Evolutionary conservation across 2,113 vertebrate species (phyloP).

Genomic region (Isurus oxyrinchus): DNA sequence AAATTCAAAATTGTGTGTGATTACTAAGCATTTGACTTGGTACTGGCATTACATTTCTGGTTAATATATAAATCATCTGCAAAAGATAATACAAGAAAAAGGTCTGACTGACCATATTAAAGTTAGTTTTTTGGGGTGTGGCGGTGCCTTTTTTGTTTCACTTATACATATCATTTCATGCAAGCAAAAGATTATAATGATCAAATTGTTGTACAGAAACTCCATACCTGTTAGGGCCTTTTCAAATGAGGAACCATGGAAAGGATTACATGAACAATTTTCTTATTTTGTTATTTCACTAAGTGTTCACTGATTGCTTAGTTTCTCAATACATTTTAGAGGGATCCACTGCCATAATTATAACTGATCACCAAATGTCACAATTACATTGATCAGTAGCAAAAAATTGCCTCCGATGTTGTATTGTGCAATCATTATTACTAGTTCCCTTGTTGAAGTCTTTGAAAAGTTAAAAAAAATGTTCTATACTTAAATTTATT

Average conservation of each 20-base stretch:
- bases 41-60: constrained; percentile 12
- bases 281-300: neutral
- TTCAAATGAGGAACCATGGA: constrained; percentile 24
- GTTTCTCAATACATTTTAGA: neutral
- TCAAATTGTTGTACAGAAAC: neutral
- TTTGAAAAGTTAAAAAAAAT: neutral
- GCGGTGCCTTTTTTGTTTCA: constrained; percentile 9
- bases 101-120: neutral
- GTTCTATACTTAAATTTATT: constrained; percentile 16
- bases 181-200: constrained; percentile 9
- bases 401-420: neutral
- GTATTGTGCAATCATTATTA: constrained; percentile 19
- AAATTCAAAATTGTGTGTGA: constrained; percentile 9
- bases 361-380: neutral
- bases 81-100: constrained; percentile 21
- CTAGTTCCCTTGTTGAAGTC: neutral
- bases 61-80: constrained; percentile 29
- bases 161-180: constrained; percentile 22
- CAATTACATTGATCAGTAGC: neutral
- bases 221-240: constrained; percentile 24
- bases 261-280: constrained; percentile 2
- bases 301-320: neutral
- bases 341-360: neutral
- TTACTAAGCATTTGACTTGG: neutral
- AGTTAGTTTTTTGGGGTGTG: constrained; percentile 9